These are phyloP conservation scores for Drosophila takahashii DNA, from an alignment of 1,140 invertebrate genomes.

Conservation along the genomic window DNA sequence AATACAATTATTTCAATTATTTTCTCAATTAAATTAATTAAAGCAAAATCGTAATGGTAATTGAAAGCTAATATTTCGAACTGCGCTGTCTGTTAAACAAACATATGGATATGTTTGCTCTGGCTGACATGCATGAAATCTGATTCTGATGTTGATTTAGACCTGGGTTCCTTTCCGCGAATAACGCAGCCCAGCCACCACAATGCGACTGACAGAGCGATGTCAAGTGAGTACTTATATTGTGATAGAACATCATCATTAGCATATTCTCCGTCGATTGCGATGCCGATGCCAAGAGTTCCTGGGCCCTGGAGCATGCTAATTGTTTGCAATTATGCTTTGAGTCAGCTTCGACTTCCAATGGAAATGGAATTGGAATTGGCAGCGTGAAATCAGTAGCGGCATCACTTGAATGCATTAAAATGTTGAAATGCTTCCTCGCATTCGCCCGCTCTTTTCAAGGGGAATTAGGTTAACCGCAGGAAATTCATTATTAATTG, in stretches of 20 bases:
- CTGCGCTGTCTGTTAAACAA: neutral
- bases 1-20: neutral
- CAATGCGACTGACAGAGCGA: constrained; percentile 34
- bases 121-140: constrained; percentile 21
- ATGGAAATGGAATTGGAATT: constrained; percentile 41
- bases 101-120: constrained; percentile 15
- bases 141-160: constrained; percentile 38
- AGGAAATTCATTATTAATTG: constrained; percentile 29
- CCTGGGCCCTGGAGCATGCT: constrained; percentile 51
- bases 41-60: too few species aligned
- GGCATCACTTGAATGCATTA: constrained; percentile 35
- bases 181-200: constrained; percentile 4
- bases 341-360: constrained; percentile 51
- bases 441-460: constrained; percentile 17
- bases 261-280: constrained; percentile 13
- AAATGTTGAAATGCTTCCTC: constrained; percentile 17
- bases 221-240: constrained; percentile 33
- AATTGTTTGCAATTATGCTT: constrained; percentile 83
- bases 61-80: neutral
- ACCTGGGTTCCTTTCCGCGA: constrained; percentile 20
- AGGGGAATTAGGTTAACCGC: constrained; percentile 33
- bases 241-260: constrained; percentile 16
- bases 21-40: too few species aligned
- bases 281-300: constrained; percentile 1
- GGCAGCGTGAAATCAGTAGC: constrained; percentile 31